Evolutionary conservation across 2,797 vertebrate genomes (phyloP).

Genomic region (Chromobotia macracanthus): DNA sequence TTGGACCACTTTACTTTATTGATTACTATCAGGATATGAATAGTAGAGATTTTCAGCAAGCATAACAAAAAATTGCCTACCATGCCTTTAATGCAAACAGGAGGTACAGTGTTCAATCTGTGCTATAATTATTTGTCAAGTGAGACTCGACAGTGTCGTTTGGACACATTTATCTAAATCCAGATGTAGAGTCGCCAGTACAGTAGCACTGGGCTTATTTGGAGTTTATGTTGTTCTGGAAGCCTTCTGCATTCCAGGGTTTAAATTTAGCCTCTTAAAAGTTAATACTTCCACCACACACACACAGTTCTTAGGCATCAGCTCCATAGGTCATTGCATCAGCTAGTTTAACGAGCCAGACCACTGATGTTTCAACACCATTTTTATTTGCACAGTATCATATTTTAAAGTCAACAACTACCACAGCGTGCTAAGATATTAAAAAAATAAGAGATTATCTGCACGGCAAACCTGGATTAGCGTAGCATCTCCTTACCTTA

Average conservation of each 20-base stretch:
- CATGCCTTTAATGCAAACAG: background rate
- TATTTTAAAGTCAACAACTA: conserved; percentile 63
- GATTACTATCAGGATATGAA: too few relatives aligned
- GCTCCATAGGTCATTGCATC: conserved; percentile 60
- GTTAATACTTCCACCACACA: conserved; percentile 77
- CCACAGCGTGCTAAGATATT: conserved; percentile 51
- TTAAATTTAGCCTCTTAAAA: conserved; percentile 85
- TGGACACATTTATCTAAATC: conserved; percentile 37
- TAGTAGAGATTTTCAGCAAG: too few relatives aligned
- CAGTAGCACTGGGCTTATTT: conserved; percentile 74
- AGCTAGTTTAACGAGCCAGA: conserved; percentile 58
- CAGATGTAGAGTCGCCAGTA: conserved; percentile 49
- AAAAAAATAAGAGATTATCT: conserved; percentile 31
- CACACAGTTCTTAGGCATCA: conserved; percentile 67
- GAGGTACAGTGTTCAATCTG: background rate
- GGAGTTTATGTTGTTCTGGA: conserved; percentile 79
- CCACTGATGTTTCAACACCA: conserved; percentile 70
- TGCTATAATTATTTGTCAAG: background rate
- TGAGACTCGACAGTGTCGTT: background rate
- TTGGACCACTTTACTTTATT: too few relatives aligned
- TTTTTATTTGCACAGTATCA: conserved; percentile 72
- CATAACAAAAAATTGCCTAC: too few relatives aligned
- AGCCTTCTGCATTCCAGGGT: conserved; percentile 74
- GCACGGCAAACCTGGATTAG: conserved; percentile 1
- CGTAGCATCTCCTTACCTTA: conserved; percentile 1